Conservation (phyloP, 2,797 vertebrate species). For the Leptoclinus maculatus region DNA sequence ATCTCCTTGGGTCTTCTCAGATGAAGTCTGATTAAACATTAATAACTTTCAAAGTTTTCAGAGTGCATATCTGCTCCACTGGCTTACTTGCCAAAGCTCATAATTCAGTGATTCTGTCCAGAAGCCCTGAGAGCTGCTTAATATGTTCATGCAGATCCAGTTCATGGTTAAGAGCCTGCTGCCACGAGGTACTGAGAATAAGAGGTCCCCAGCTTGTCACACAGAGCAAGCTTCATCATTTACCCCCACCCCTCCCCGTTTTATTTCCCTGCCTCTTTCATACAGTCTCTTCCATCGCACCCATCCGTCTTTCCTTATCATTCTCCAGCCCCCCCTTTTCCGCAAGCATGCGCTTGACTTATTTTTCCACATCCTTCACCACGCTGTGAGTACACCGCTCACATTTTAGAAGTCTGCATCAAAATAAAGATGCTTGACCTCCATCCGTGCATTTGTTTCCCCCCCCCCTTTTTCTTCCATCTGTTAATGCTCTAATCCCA, state of each 20-base stretch:
- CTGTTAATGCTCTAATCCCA: slow-evolving; percentile 49
- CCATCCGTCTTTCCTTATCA: slow-evolving; percentile 56
- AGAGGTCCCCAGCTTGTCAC: slow-evolving; percentile 34
- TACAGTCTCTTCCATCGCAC: slow-evolving; percentile 30
- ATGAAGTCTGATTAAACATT: slow-evolving; percentile 74
- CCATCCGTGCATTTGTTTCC: slow-evolving; percentile 24
- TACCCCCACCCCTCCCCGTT: background rate
- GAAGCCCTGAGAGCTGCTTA: slow-evolving; percentile 22
- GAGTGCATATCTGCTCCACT: slow-evolving; percentile 48
- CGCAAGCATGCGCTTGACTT: slow-evolving; percentile 29
- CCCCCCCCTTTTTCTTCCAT: slow-evolving; percentile 11
- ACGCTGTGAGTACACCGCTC: background rate
- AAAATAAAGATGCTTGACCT: slow-evolving; percentile 53
- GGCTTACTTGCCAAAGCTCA: slow-evolving; percentile 55
- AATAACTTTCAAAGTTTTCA: slow-evolving; percentile 60
- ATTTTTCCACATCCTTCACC: slow-evolving; percentile 38
- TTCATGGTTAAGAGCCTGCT: slow-evolving; percentile 37
- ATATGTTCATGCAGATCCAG: slow-evolving; percentile 29
- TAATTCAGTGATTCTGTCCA: slow-evolving; percentile 66
- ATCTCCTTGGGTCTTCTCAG: slow-evolving; percentile 24
- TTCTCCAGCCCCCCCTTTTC: background rate
- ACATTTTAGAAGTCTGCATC: slow-evolving; percentile 36
- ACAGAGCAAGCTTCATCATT: slow-evolving; percentile 52
- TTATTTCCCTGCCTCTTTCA: slow-evolving; percentile 19
- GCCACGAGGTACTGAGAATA: slow-evolving; percentile 19